These are phyloP conservation scores for Drepanosiphum platanoidis DNA, from an alignment of 2,888 invertebrate species.

Conservation along the genomic window DNA sequence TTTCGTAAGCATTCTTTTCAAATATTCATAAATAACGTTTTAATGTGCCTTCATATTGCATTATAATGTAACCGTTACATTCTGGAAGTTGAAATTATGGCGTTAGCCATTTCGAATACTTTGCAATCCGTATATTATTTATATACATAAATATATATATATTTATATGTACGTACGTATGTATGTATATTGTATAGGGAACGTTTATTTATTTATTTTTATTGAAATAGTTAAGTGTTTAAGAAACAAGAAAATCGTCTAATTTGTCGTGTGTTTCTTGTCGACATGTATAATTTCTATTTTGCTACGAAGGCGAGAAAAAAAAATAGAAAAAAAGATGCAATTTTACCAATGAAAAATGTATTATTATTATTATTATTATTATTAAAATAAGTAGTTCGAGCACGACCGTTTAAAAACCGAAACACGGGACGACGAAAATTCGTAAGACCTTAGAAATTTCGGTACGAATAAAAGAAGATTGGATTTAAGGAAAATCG, in stretches of 20 bases:
- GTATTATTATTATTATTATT: not conserved
- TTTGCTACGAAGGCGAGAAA: not conserved
- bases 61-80: no score
- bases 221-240: not conserved
- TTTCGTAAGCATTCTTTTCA: no score
- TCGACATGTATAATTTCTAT: not conserved
- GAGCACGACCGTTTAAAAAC: not conserved
- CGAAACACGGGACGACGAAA: not conserved
- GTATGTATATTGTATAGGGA: no score
- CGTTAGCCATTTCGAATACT: no score
- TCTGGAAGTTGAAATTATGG: no score
- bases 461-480: not conserved
- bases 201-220: no score
- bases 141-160: no score
- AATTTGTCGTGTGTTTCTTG: not conserved
- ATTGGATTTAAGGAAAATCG: not conserved
- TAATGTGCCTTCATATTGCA: no score
- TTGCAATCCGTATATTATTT: no score
- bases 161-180: no score
- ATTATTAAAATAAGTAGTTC: not conserved
- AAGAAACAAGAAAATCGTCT: not conserved
- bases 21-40: no score
- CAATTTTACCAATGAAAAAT: not conserved
- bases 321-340: not conserved
- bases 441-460: not conserved